Percentiles rank a stretch among this genome's conserved stretches.
Evolutionary conservation across 2,888 invertebrate species (phyloP).

Genomic region (Oscheius sp.): DNA sequence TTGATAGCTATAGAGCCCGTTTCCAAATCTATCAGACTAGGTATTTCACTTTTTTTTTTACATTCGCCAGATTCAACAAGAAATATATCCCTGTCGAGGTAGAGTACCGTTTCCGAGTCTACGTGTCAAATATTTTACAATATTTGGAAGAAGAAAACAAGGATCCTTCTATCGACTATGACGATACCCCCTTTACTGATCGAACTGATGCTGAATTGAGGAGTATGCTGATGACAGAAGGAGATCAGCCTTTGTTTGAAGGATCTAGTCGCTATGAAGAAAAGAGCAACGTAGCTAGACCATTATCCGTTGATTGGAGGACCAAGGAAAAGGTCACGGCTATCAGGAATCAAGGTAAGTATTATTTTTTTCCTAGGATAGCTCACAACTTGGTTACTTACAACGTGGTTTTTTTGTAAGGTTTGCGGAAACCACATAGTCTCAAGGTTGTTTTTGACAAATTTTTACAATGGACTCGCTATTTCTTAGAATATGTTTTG

Average conservation of each 20-base stretch:
- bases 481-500: too few species aligned
- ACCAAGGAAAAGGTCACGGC: constrained; percentile 47
- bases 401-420: too few species aligned
- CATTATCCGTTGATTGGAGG: constrained; percentile 58
- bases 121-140: constrained; percentile 31
- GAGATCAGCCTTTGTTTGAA: background rate
- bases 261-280: background rate
- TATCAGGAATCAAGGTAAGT: constrained; percentile 58
- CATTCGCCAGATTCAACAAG: background rate
- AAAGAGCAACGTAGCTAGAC: too few species aligned
- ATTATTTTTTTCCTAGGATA: too few species aligned
- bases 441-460: too few species aligned
- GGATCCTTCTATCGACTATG: constrained; percentile 35
- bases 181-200: constrained; percentile 43
- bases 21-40: too few species aligned
- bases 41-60: too few species aligned
- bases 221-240: background rate
- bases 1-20: background rate
- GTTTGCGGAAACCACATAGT: too few species aligned
- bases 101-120: constrained; percentile 31
- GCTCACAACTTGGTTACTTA: too few species aligned
- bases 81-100: background rate
- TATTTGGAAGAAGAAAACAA: constrained; percentile 33
- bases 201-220: constrained; percentile 37
- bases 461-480: too few species aligned